Base-by-base conservation (phyloP, 2,888 invertebrate genomes). In the Nemoura dubitans region DNA sequence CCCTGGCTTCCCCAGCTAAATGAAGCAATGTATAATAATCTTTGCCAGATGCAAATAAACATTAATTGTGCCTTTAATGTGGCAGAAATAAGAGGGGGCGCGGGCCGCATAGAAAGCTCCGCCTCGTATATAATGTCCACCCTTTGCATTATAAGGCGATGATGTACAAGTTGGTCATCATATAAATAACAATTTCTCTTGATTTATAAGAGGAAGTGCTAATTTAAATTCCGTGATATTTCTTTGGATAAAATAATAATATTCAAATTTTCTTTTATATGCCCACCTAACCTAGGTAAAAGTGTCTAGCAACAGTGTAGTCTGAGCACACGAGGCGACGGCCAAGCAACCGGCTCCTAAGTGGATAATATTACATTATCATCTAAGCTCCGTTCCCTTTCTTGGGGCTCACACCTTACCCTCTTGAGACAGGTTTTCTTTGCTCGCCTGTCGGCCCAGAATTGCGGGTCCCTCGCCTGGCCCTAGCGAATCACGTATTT, bases 11-110 rank as follows among this genome's bases (percentile, higher is more conserved):
- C 59, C 59, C 21, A 59, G 78, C 78, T 78, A 28, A 78, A 78
- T 78, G 78, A 78, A 78, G 78, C 26, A 78, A 78, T 78, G 28
- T 27, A 78, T 27, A 78, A 78, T 78, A 78, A 78, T 78, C 26
- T 78, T 78, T 78, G 78, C 10, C 78, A 78, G 27, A 27, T 78
- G 28, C 26, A 78, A 78, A 78, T 78, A 59, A 59, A 59, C 59
- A 59, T 59, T 59, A 59, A 59, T 59, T 59, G 59, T 59, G 59
- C 59, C 59, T 59, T 59, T 59, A 59, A 59, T 59, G 59, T 59
- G 59, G 59, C 59, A 59, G 59, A 59, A 59, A 59, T 59, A 59
- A 59, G 59, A 59, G 59, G 59, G 59, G 59, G 21, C 21, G n/a
- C 36, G 36, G n/a, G n/a, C n/a, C 59, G 59, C 59, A 21, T 21